Conservation (phyloP, 1,140 invertebrate genomes). For the Proales similis region DNA sequence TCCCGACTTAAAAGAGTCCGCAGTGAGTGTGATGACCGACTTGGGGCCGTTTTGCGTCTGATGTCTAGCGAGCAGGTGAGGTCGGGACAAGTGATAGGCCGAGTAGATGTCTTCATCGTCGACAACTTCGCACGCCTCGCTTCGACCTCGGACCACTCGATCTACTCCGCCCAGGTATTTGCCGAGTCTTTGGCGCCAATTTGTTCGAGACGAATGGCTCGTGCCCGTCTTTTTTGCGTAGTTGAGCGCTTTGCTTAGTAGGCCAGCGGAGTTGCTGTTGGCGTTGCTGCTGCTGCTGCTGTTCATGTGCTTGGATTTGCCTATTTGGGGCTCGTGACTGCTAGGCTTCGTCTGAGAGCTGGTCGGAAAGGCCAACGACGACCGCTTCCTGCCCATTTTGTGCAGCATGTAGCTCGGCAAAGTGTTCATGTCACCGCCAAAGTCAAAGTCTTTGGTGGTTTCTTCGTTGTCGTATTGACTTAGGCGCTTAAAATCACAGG, state of each 20-base stretch:
- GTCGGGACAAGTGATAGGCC: constrained; percentile 23
- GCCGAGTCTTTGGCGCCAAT: constrained; percentile 9
- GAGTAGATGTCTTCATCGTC: constrained; percentile 27
- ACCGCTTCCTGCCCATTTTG: too few relatives aligned
- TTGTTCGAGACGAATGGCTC: background rate
- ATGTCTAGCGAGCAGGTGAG: too few relatives aligned
- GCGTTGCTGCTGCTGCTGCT: too few relatives aligned
- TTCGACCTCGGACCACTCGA: background rate
- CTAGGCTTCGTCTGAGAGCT: too few relatives aligned
- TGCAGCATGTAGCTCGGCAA: too few relatives aligned
- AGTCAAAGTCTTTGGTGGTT: background rate
- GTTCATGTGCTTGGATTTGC: too few relatives aligned
- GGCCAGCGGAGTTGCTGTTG: too few relatives aligned
- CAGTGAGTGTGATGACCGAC: too few relatives aligned
- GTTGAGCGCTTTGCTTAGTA: background rate
- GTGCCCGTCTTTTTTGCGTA: constrained; percentile 4
- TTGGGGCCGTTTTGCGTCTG: too few relatives aligned
- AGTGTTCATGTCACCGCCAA: background rate
- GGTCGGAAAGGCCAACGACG: too few relatives aligned
- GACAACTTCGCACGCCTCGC: background rate
- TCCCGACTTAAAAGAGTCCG: too few relatives aligned
- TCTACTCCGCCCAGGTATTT: constrained; percentile 9
- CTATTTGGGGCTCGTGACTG: too few relatives aligned
- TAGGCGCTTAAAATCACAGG: constrained; percentile 15
- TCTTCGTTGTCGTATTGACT: constrained; percentile 25